Evolutionary conservation across 2,113 vertebrate genomes (phyloP).

Genomic region (Amazona guildingii): DNA sequence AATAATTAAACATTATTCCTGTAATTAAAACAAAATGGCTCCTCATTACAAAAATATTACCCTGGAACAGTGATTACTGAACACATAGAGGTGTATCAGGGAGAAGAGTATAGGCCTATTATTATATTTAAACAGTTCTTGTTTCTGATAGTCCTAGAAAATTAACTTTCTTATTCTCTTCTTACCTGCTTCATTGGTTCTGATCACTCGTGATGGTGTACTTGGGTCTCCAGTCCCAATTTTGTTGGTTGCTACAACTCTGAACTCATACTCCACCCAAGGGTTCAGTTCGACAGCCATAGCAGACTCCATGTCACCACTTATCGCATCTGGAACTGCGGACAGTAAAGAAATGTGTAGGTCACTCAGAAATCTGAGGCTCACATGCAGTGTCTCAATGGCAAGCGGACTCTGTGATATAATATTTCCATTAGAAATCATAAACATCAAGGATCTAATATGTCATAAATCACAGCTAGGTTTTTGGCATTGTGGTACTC

Average conservation of each 20-base stretch:
- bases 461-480: background rate
- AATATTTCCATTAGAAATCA: background rate
- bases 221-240: slow-evolving; percentile 97
- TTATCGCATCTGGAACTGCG: slow-evolving; percentile 90
- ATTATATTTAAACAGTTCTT: background rate
- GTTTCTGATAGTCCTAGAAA: background rate
- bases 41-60: background rate
- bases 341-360: background rate
- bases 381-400: background rate
- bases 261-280: slow-evolving; percentile 98
- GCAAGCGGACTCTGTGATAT: background rate
- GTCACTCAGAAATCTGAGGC: background rate
- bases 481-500: background rate
- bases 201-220: slow-evolving; percentile 83
- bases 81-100: background rate
- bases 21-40: background rate
- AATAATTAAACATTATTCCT: background rate
- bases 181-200: slow-evolving; percentile 94
- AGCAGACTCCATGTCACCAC: slow-evolving; percentile 94
- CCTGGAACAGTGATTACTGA: background rate
- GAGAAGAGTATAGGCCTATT: background rate
- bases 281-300: slow-evolving; percentile 93
- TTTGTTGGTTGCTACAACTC: slow-evolving; percentile 92
- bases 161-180: background rate
- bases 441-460: background rate